Evolutionary conservation across 2,113 vertebrate species (phyloP), one percentile per base, ranked within the genome.

Genomic region (Rattus rattus): DNA sequence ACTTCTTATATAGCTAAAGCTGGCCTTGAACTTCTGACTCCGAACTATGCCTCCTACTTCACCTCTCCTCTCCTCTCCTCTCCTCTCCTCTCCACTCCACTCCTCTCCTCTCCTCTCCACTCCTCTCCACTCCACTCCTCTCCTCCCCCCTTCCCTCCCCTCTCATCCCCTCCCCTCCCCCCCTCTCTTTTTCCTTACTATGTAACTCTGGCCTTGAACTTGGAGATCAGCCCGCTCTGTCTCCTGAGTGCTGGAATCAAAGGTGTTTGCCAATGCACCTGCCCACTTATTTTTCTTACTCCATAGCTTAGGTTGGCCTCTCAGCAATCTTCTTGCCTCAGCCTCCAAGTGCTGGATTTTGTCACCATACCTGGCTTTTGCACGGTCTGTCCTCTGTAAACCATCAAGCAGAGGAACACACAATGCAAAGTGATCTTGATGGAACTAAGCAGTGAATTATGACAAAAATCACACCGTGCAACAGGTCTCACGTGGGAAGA

Each of bases 381-480:
- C 39, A 47, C 0, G 49, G 65, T n/a, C 36, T 69, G 43, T 47
- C 24, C 63, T 76, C 4, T 39, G 67, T 49, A 67, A 47, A 28
- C 10, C 52, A 70, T 33, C 47, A 19, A 28, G 47, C 20, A 33
- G 63, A 36, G 16, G 61, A 39, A 54, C 33, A 52, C 2, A 96
- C 97, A 97, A 93, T 36, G 91, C 92, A 97, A 97, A 96, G 90
- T 94, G 95, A 98, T 30, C 65, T 67, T 67, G 28, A 33, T 33
- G 30, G 67, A 69, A 69, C 13, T 69, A 33, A 33, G 67, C 26
- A 16, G 28, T 1, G 13, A 69, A 33, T 33, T 16, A 33, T 0
- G 13, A 33, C 67, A 69, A 69, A 56, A 69, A 69, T 69, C 1
- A 28, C 67, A 6, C 67, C 30, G 5, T 33, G 67, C 67, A 69